phyloP scores from a whole-genome alignment of 2,888 invertebrate species.

The Apamea anceps region DNA sequence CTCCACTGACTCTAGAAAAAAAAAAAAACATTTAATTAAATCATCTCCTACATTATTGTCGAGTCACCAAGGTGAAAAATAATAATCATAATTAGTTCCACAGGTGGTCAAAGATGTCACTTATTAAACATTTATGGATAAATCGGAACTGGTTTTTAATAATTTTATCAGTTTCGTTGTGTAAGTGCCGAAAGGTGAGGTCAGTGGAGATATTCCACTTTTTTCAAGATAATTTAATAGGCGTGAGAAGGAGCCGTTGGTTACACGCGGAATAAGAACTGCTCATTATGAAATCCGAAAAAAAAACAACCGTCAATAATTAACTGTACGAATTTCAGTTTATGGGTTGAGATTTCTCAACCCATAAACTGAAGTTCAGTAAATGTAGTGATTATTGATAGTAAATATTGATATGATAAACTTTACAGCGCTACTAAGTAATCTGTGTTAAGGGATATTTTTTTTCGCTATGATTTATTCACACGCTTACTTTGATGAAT shows the following conservation, averaged over 20 bases:
- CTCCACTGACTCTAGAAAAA: background rate
- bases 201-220: slow-evolving; percentile 20
- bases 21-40: slow-evolving; percentile 21
- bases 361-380: background rate
- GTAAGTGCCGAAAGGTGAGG: slow-evolving; percentile 46
- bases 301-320: background rate
- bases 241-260: background rate
- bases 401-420: slow-evolving; percentile 10
- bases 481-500: background rate
- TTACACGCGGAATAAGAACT: slow-evolving; percentile 1
- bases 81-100: slow-evolving; percentile 38
- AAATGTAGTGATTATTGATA: background rate
- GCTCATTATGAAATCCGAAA: slow-evolving; percentile 6
- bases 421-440: background rate
- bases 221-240: slow-evolving; percentile 13
- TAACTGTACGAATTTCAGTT: background rate
- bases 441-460: too few relatives aligned
- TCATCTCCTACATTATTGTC: slow-evolving; percentile 6
- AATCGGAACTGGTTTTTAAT: slow-evolving; percentile 58
- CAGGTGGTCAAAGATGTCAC: slow-evolving; percentile 29
- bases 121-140: slow-evolving; percentile 36
- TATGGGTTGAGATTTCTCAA: too few relatives aligned
- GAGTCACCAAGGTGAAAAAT: slow-evolving; percentile 32
- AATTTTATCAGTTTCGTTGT: slow-evolving; percentile 33
- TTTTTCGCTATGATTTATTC: background rate